Evolutionary conservation across 2,113 vertebrate genomes (phyloP), one percentile per base, ranked within the genome.

Genomic region (Callipepla californica): DNA sequence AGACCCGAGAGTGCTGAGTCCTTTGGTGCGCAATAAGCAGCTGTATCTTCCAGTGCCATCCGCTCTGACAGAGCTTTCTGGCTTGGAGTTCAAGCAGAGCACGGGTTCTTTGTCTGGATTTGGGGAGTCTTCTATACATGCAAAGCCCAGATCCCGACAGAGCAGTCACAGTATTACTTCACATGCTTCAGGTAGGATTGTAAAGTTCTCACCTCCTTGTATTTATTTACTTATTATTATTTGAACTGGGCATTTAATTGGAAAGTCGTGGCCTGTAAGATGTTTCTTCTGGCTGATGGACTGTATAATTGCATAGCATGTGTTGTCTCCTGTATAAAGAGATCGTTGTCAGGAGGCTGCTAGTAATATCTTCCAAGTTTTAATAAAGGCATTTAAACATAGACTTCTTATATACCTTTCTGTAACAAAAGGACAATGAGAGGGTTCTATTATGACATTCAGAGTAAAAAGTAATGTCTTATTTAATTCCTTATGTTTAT

Each of bases 1-100:
- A 98, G 95, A 98, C 82, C 97, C 96, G 93, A 97, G 96, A 96
- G 59, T 95, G 17, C 91, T 96, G 90, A 98, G 92, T 77, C 95
- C 96, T 95, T 94, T 95, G 44, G 89, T 93, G 90, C 55, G 38
- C 85, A 95, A 83, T 87, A 97, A 97, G 86, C 97, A 97, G 79
- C 59, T 97, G 16, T 97, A 38, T 87, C 73, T 97, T 90, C 97
- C 97, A 50, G 80, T 96, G 40, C 89, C 96, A 25, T 72, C 97
- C 78, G 97, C 95, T 50, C 77, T 97, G 93, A 94, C 96, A 82
- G 97, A 98, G 32, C 91, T 95, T 16, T 96, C 85, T 92, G 84
- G 67, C 50, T 93, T 97, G 95, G 93, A 96, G 20, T n/a, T 96
- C 91, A 98, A 96, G 96, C 79, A 96, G 63, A 83, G 92, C 30